These are phyloP conservation scores for Malthinus flaveolus DNA, from an alignment of 2,888 invertebrate genomes.

Conservation along the genomic window DNA sequence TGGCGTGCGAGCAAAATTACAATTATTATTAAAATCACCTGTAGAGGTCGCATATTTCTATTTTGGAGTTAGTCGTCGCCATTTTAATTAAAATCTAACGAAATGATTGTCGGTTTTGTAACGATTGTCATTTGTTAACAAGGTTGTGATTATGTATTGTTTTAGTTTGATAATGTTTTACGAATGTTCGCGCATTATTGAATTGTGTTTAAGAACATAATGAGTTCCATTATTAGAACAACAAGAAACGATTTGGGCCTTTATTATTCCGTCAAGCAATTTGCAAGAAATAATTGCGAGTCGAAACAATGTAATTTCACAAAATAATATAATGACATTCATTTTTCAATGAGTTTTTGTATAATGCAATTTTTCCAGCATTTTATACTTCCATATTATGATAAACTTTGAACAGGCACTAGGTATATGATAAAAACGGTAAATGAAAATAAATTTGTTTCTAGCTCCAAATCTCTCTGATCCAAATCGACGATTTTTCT, in stretches of 20 bases:
- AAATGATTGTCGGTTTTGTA: slow-evolving; percentile 41
- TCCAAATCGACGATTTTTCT: slow-evolving; percentile 42
- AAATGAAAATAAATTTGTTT: slow-evolving; percentile 28
- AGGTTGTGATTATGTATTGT: slow-evolving; percentile 46
- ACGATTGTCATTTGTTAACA: slow-evolving; percentile 45
- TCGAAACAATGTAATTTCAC: background rate
- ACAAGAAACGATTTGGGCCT: background rate
- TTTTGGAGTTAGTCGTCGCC: slow-evolving; percentile 31
- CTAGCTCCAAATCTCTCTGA: slow-evolving; percentile 33
- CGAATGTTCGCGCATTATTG: slow-evolving; percentile 23
- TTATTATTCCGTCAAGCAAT: background rate
- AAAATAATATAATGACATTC: background rate
- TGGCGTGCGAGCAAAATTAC: background rate
- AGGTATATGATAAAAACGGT: background rate
- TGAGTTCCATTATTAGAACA: slow-evolving; percentile 4
- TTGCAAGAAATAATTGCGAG: background rate
- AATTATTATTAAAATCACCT: slow-evolving; percentile 11
- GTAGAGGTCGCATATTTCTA: slow-evolving; percentile 29
- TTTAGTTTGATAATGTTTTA: slow-evolving; percentile 40
- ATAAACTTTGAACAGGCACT: no score
- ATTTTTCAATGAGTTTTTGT: background rate
- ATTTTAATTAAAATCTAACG: slow-evolving; percentile 46
- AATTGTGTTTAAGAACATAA: slow-evolving; percentile 24
- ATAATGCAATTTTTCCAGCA: background rate
- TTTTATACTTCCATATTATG: background rate